Base-by-base conservation (phyloP, 2,888 invertebrate genomes). In the Brachylomia viminalis region DNA sequence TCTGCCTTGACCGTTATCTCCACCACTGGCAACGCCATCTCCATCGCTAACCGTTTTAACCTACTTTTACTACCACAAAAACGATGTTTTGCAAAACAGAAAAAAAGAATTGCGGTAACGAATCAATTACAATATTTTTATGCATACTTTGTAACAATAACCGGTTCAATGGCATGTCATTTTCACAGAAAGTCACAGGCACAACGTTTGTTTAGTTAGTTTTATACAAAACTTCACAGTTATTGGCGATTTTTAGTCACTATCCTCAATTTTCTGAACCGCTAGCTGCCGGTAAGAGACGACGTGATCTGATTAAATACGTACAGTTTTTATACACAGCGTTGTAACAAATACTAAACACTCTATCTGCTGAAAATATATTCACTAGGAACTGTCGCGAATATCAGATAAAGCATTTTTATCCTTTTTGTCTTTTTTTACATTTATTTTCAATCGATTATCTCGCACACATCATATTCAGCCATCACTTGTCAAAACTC, bases 1-100 rank as follows among this genome's bases (percentile, higher is more conserved):
- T 87, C 87, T n/a, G 73, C 30, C 76, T 88, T 86, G n/a, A 87
- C 74, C 72, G 79, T 59, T 70, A 88, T 61, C 77, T 85, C 77
- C 27, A 75, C 66, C 54, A 80, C 13, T 69, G 56, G 11, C 62
- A 62, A 45, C 68, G 72, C 38, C 33, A 61, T 66, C 75, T 88
- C 88, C 87, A 87, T 87, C 11, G 52, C 75, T 72, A 76, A 78
- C 69, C 75, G 69, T 2, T 30, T 49, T 74, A 86, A 77, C 72
- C 77, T 73, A 81, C 79, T 76, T 83, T 66, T 49, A 67, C 2
- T 27, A 17, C 56, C 42, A 70, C 56, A 77, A 72, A 75, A 75
- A 72, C 73, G 13, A 70, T 17, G 30, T 62, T 67, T 54, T 8
- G 0, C 4, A 30, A 52, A 77, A 59, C 0, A 47, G n/a, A 73